Evolutionary conservation across 53 echinoderm and acorn worm species (phyloP).

Genomic region (Arbacia lixula): DNA sequence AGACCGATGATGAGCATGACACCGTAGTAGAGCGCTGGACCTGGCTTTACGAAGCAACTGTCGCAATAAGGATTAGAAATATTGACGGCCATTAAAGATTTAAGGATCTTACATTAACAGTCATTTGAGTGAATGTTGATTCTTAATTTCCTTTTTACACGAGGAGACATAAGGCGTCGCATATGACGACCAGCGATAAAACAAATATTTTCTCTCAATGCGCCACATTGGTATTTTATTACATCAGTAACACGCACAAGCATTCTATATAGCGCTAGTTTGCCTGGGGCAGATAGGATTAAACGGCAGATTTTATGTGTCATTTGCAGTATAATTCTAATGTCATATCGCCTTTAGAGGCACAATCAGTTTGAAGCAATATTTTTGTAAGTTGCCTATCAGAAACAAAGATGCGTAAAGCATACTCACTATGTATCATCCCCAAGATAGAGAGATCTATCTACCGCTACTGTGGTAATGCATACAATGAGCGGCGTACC

Average conservation of each 20-base stretch:
- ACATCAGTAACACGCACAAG: too few relatives aligned
- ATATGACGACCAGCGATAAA: not conserved
- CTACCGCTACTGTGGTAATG: slow-evolving; percentile 10
- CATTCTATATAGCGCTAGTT: too few relatives aligned
- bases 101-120: not conserved
- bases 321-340: not conserved
- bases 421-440: slow-evolving; percentile 32
- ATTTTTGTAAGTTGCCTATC: not conserved
- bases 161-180: not conserved
- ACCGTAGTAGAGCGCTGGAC: slow-evolving; percentile 62
- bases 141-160: not conserved
- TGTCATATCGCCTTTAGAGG: not conserved
- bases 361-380: not conserved
- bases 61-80: not conserved
- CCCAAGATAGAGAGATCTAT: slow-evolving; percentile 13
- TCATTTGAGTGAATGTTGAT: not conserved
- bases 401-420: not conserved
- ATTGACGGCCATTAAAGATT: not conserved
- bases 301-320: too few relatives aligned
- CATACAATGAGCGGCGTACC: slow-evolving; percentile 23
- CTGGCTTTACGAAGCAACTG: slow-evolving; percentile 67
- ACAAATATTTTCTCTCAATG: too few relatives aligned
- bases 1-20: slow-evolving; percentile 59
- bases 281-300: too few relatives aligned
- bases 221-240: too few relatives aligned